Base-by-base conservation (phyloP, 2,888 invertebrate species). In the Acholoe squamosa region DNA sequence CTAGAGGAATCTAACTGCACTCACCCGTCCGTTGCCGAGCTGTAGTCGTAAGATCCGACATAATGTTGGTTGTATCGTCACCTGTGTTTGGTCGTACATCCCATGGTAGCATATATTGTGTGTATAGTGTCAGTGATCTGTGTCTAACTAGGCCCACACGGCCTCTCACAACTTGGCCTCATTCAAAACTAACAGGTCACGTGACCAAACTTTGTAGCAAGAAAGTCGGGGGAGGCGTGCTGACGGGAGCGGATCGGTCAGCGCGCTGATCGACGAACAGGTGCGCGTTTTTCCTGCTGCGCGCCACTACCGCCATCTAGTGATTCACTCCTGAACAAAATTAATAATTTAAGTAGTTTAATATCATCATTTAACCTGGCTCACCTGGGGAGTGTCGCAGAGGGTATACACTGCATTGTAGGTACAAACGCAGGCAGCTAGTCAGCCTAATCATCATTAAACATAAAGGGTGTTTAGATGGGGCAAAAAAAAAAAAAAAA, bases 181-280 rank as follows among this genome's bases (percentile, higher is more conserved):
- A 61, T 61, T 61, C 61, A 61, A 61, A 43, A 61, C 61, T 61
- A 61, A 19, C 61, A 28, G 3, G 71, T 71, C 71, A 71, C 71
- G 28, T 71, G 71, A 71, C 71, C 71, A 71, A 71, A 71, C 71
- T 71, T 71, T 71, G 71, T 0, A 25, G 71, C 28, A 14, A 71
- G 71, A 71, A 71, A 71, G 71, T 71, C 71, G 71, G 71, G 71
- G 71, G 28, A 71, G 71, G 71, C 71, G 71, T 16, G 28, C 1
- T 0, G 25, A n/a, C 28, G 14, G n/a, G 71, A 71, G 71, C 14
- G 25, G 3, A 16, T 71, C 71, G 71, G 16, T 28, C 28, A 28
- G 28, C 71, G n/a, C 12, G 28, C 28, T 28, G 71, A 71, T 71
- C 71, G 71, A 71, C 71, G 3, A 43, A 43, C 43, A 43, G 43